Percentiles rank a stretch among this genome's conserved stretches.
These are phyloP conservation scores for Podotricha telesiphe DNA, from an alignment of 2,888 invertebrate genomes.

Conservation along the genomic window DNA sequence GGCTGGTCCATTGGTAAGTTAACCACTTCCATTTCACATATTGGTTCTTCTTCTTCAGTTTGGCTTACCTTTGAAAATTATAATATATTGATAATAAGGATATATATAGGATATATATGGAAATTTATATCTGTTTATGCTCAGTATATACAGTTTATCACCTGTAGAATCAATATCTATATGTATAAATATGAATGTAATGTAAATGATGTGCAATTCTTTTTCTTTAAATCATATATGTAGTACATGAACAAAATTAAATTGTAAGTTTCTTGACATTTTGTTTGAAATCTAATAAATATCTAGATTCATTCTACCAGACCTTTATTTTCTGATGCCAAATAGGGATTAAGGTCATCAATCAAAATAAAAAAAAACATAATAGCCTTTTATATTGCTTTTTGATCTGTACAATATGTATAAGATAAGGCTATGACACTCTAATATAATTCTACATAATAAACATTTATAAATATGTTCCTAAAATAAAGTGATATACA, in stretches of 20 bases:
- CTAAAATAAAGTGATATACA: neutral
- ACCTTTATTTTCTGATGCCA: no score
- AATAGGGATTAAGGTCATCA: no score
- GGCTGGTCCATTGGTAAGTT: slow-evolving; percentile 87
- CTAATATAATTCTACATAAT: no score
- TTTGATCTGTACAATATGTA: no score
- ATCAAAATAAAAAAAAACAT: no score
- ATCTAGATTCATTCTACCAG: neutral
- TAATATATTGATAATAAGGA: neutral
- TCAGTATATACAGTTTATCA: neutral
- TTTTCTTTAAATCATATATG: neutral
- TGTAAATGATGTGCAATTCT: neutral
- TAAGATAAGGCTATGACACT: no score
- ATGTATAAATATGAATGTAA: neutral
- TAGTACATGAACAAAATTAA: no score
- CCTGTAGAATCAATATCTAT: neutral
- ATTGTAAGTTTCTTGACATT: no score
- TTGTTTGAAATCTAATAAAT: no score
- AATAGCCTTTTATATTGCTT: no score
- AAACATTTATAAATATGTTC: neutral
- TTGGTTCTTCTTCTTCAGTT: slow-evolving; percentile 65
- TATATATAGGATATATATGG: neutral
- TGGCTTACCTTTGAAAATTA: slow-evolving; percentile 52
- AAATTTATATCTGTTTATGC: neutral
- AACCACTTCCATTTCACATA: slow-evolving; percentile 85